Evolutionary conservation across 2,113 vertebrate genomes (phyloP).

Genomic region (Irena cyanogastra): DNA sequence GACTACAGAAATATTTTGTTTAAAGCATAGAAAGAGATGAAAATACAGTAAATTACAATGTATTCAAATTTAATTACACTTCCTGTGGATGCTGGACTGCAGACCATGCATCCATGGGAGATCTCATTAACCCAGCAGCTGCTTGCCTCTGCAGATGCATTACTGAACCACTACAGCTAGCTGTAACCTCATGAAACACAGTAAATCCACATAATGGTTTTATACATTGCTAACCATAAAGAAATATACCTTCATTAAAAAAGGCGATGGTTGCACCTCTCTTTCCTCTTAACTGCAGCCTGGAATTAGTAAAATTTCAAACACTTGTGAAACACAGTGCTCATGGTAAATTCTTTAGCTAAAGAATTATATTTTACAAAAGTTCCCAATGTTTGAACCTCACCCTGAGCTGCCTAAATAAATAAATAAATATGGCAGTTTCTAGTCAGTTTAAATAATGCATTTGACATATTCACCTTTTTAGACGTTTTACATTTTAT

Average conservation of each 20-base stretch:
- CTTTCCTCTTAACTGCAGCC: neutral
- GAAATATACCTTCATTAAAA: neutral
- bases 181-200: neutral
- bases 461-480: neutral
- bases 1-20: neutral
- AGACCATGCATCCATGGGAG: neutral
- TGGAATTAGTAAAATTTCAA: neutral
- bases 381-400: neutral
- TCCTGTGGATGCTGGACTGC: neutral
- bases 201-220: neutral
- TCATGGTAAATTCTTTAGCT: neutral
- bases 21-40: neutral
- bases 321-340: neutral
- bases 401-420: neutral
- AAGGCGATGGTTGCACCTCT: fast-evolving
- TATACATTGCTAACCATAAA: neutral
- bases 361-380: neutral
- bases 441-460: neutral
- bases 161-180: neutral
- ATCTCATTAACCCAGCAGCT: neutral
- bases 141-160: neutral
- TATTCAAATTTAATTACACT: neutral
- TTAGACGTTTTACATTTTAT: neutral
- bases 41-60: neutral
- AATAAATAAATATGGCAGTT: neutral